These are phyloP conservation scores for Calephelis perditalis DNA, from an alignment of 2,888 invertebrate genomes.

Conservation along the genomic window DNA sequence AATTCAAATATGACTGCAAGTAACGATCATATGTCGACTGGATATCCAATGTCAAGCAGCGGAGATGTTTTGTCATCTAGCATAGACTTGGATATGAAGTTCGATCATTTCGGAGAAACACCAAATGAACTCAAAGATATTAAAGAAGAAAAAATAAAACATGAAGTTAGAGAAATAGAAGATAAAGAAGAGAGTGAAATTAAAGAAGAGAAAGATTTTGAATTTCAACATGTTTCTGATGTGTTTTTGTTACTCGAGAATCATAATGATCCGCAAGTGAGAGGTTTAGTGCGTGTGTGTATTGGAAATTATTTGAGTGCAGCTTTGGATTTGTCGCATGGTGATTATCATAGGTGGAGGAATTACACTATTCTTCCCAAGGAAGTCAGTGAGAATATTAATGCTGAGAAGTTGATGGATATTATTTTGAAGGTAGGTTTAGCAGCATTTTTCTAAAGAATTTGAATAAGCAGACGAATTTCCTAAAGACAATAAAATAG, in stretches of 20 bases:
- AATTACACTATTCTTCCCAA: constrained; percentile 50
- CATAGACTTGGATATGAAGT: constrained; percentile 79
- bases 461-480: neutral
- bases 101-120: constrained; percentile 80
- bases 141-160: constrained; percentile 13
- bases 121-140: constrained; percentile 45
- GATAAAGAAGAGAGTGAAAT: constrained; percentile 37
- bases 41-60: constrained; percentile 66
- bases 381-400: constrained; percentile 53
- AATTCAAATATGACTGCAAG: constrained; percentile 67
- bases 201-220: constrained; percentile 41
- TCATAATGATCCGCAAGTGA: constrained; percentile 89
- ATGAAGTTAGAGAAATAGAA: constrained; percentile 40
- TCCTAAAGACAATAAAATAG: neutral
- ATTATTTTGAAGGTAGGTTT: constrained; percentile 75
- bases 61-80: constrained; percentile 59
- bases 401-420: constrained; percentile 67
- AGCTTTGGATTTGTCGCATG: constrained; percentile 75
- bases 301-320: constrained; percentile 82
- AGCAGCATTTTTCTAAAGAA: too few species aligned
- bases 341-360: constrained; percentile 75
- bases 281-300: constrained; percentile 83
- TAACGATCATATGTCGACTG: constrained; percentile 56
- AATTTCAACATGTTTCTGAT: constrained; percentile 82
- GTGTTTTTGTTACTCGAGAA: constrained; percentile 80